Conservation (phyloP, 2,797 vertebrate species). For the Chaunax sp. region DNA sequence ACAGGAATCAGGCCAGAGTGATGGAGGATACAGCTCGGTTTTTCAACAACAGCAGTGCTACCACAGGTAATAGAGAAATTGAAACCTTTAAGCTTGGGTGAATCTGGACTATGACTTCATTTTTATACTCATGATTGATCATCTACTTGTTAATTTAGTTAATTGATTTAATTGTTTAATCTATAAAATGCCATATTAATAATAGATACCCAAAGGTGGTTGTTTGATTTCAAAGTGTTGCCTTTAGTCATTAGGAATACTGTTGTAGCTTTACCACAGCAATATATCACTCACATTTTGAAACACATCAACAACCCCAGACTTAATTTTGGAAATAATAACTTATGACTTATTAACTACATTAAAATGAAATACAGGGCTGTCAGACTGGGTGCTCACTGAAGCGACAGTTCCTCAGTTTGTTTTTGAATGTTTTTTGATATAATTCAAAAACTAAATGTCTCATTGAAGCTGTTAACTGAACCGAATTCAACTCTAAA, state of each 20-base stretch:
- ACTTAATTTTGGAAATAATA: neutral
- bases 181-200: neutral
- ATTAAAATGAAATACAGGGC: neutral
- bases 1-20: conserved; percentile 78
- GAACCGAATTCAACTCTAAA: no score
- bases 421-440: neutral
- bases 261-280: neutral
- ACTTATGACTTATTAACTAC: no score
- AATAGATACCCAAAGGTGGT: neutral
- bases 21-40: conserved; percentile 85
- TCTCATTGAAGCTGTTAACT: no score
- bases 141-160: no score
- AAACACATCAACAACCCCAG: neutral
- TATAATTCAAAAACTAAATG: no score
- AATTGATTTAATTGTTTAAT: neutral
- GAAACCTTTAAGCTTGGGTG: neutral
- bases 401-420: neutral
- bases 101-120: neutral
- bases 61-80: conserved; percentile 79
- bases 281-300: neutral
- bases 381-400: neutral
- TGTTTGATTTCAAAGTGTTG: neutral
- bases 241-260: neutral
- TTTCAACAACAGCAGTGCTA: conserved; percentile 77
- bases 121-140: neutral